Evolutionary conservation across 2,888 invertebrate genomes (phyloP), one percentile per base, ranked within the genome.

Genomic region (Schrankia costaestrigalis): DNA sequence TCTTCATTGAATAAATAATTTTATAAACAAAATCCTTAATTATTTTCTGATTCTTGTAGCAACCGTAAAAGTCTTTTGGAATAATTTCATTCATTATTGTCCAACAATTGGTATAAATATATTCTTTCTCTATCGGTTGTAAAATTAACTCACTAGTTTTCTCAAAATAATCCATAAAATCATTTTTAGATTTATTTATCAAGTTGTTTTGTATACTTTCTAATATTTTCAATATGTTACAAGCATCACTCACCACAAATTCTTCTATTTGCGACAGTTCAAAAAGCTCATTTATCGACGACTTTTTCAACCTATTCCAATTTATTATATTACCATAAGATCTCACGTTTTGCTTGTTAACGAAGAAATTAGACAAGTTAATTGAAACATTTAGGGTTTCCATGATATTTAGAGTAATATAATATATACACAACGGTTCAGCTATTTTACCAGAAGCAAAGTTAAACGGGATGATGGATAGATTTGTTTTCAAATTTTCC

Each of bases 301-400:
- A 55, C 27, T 56, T 53, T 47, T 67, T 76, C n/a, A 76, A 42
- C 41, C 67, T 46, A 37, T 64, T 68, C 12, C 49, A 38, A 51
- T 74, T 71, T 11, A 80, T 22, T 46, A 81, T 50, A 55, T 80
- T 82, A 31, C 51, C 56, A 44, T 67, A 77, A 1, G 83, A 81
- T 35, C 87, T 63, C 21, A 82, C 60, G 56, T 85, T 82, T 59
- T 81, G 78, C 58, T 85, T 87, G 54, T 84, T 82, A 3, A 71
- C 63, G 49, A 86, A 86, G 47, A 72, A 62, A 41, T 78, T 69
- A 1, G 84, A 73, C 38, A 79, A 57, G 56, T 81, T 82, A 34
- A 78, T 35, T 0, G 71, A 63, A 7, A 22, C 37, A 28, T 70
- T 67, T 77, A 83, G 3, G 13, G 7, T 3, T 2, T 30, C 38